These are phyloP conservation scores for Drosophila mojavensis DNA, from an alignment of 1,140 invertebrate genomes.

Conservation along the genomic window DNA sequence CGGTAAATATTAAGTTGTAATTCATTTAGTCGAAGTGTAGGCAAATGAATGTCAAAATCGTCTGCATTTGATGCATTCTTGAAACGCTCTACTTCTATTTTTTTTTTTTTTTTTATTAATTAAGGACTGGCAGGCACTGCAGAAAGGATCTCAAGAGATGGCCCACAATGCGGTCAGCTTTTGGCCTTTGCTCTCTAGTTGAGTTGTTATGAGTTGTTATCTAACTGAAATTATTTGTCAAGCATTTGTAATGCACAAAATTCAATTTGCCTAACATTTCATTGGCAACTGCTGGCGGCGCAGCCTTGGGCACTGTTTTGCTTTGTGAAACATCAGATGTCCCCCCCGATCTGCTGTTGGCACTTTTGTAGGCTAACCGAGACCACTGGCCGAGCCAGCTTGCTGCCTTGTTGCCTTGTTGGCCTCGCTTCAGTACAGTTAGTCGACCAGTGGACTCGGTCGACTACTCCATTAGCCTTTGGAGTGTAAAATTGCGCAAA, in stretches of 20 bases:
- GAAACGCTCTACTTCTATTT: not conserved
- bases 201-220: slow-evolving; percentile 51
- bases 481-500: slow-evolving; percentile 83
- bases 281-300: slow-evolving; percentile 73
- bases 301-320: slow-evolving; percentile 53
- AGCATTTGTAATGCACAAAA: slow-evolving; percentile 77
- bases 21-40: not conserved
- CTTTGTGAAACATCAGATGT: slow-evolving; percentile 64
- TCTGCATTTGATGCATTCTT: not conserved
- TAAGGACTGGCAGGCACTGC: not conserved
- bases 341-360: not conserved
- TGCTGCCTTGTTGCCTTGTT: slow-evolving; percentile 23
- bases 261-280: slow-evolving; percentile 79
- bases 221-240: slow-evolving; percentile 64
- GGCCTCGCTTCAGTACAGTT: slow-evolving; percentile 58
- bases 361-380: slow-evolving; percentile 48
- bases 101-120: not conserved
- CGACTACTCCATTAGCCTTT: slow-evolving; percentile 83
- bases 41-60: not conserved
- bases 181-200: slow-evolving; percentile 24
- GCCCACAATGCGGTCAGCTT: slow-evolving; percentile 13
- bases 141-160: not conserved
- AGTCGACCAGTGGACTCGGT: slow-evolving; percentile 72
- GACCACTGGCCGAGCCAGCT: slow-evolving; percentile 38
- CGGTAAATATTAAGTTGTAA: not conserved